Conservation (phyloP, 37 sponge, comb jelly and placozoan genomes). For the Trichoplax adhaerens region DNA sequence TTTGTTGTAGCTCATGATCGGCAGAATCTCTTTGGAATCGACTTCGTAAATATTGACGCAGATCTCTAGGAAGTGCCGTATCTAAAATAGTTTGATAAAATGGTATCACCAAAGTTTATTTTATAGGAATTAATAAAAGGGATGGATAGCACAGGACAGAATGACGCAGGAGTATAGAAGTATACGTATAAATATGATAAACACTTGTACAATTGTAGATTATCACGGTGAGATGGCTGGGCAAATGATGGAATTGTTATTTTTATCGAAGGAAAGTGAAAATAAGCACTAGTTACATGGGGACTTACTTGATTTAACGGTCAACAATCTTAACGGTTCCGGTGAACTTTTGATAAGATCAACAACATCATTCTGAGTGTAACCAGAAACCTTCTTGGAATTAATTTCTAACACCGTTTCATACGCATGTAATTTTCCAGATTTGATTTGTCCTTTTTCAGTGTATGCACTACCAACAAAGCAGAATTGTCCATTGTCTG, state of each 20-base stretch:
- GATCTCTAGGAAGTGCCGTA: slow-evolving; percentile 61
- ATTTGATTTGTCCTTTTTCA: slow-evolving; percentile 27
- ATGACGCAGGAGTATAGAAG: too few species aligned
- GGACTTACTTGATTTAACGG: slow-evolving; percentile 68
- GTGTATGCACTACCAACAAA: slow-evolving; percentile 49
- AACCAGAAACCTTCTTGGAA: slow-evolving; percentile 63
- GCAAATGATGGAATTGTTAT: too few species aligned
- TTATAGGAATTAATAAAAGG: not conserved
- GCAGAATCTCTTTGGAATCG: slow-evolving; percentile 79
- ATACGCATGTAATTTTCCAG: slow-evolving; percentile 42
- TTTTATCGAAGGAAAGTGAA: too few species aligned
- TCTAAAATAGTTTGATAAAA: slow-evolving; percentile 27
- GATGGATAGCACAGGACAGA: not conserved
- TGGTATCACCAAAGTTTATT: not conserved
- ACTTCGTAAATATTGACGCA: slow-evolving; percentile 57
- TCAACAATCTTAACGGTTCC: slow-evolving; percentile 55
- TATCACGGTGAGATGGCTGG: too few species aligned
- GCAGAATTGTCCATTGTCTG: slow-evolving; percentile 51
- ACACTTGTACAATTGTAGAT: too few species aligned
- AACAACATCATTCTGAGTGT: slow-evolving; percentile 78
- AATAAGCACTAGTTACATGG: too few species aligned
- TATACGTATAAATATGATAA: too few species aligned
- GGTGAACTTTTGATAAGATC: slow-evolving; percentile 66
- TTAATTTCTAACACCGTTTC: slow-evolving; percentile 78
- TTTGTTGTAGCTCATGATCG: slow-evolving; percentile 91